Base-by-base conservation (phyloP, 2,888 invertebrate species). In the Taenaris catops region DNA sequence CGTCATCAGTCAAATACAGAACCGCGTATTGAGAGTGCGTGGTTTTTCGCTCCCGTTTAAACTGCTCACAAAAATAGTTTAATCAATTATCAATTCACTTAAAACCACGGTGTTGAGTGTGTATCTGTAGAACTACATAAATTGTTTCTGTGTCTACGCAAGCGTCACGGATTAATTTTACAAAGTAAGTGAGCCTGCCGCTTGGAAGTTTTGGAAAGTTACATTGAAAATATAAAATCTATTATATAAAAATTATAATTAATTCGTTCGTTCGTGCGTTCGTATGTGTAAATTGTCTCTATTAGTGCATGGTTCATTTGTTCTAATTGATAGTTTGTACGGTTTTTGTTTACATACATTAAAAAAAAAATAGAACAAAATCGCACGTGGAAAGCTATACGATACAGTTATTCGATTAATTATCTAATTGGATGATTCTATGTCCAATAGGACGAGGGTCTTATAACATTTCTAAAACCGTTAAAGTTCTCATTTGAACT, bases 1-100 rank as follows among this genome's bases (percentile, higher is more conserved):
- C 69, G 67, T 65, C 63, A 67, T 61, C 67, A 78, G 79, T 79
- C 58, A 59, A 61, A 59, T 45, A 46, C 47, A 46, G 53, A 44
- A 44, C 48, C 50, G 52, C 56, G 53, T 45, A 37, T 47, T 20
- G 53, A 48, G 37, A 49, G 55, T 48, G 55, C 66, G 71, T 14
- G 18, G n/a, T 31, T 31, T 10, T 21, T 16, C 14, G 17, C 25
- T 16, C 5, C 3, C 9, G 16, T 16, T 7, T 12, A 7, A 11
- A 34, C 8, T 4, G 7, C 9, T 14, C 29, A 40, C 29, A 33
- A 33, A 42, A 38, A 26, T 11, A 32, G 34, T 40, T 44, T 27
- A 34, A 44, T 41, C 41, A 32, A 40, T 35, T 31, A 33, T 17
- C 9, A 41, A 31, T 41, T 37, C 25, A 41, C 17, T 34, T 39